Evolutionary conservation across 2,113 vertebrate species (phyloP).

Genomic region (Tetrao urogallus): DNA sequence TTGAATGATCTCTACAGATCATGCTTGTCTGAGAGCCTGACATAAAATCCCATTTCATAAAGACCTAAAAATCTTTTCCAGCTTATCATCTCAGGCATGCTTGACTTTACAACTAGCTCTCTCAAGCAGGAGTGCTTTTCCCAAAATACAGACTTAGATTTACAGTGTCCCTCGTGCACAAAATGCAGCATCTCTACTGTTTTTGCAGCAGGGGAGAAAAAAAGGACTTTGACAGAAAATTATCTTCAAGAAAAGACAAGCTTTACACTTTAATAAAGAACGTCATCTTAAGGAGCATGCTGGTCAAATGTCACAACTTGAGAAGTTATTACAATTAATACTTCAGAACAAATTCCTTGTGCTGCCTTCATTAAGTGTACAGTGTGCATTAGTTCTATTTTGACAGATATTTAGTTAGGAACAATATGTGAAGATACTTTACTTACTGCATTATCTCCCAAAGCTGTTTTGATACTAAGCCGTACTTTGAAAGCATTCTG

Average conservation of each 20-base stretch:
- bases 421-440: constrained; percentile 17
- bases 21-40: background rate
- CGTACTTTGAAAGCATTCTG: constrained; percentile 89
- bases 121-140: background rate
- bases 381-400: background rate
- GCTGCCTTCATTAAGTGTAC: background rate
- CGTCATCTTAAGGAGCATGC: background rate
- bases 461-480: constrained; percentile 89
- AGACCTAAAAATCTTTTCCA: background rate
- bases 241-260: background rate
- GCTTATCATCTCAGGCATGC: background rate
- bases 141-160: constrained; percentile 1
- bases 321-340: constrained; percentile 15
- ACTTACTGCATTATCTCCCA: constrained; percentile 91
- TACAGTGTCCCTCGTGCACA: background rate
- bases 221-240: background rate
- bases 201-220: background rate
- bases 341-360: background rate
- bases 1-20: background rate
- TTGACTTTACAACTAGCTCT: constrained; percentile 4
- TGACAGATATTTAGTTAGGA: background rate
- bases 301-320: background rate
- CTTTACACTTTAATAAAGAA: background rate
- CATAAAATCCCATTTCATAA: constrained; percentile 13
- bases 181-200: background rate